Evolutionary conservation across 1,140 invertebrate genomes (phyloP).

Genomic region (Psilanteris sp.): DNA sequence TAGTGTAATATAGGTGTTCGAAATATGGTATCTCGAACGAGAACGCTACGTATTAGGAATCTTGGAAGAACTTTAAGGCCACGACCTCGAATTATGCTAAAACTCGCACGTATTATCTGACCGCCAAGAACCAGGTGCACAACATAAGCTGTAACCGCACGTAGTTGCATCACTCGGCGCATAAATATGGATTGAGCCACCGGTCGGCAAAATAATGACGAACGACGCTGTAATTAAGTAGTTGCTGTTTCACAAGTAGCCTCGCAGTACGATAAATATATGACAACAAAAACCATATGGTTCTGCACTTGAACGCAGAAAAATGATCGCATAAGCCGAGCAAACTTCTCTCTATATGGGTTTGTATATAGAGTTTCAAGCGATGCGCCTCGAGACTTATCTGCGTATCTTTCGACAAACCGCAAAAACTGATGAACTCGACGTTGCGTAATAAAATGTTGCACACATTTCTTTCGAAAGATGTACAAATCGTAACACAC

Average conservation of each 20-base stretch:
- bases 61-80: slow-evolving; percentile 59
- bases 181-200: slow-evolving; percentile 66
- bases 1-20: slow-evolving; percentile 27
- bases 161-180: slow-evolving; percentile 61
- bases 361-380: slow-evolving; percentile 17
- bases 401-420: slow-evolving; percentile 38
- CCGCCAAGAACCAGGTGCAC: slow-evolving; percentile 58
- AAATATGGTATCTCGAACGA: slow-evolving; percentile 46
- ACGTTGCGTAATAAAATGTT: slow-evolving; percentile 32
- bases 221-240: slow-evolving; percentile 68
- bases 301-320: slow-evolving; percentile 52
- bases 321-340: slow-evolving; percentile 46
- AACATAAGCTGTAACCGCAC: slow-evolving; percentile 52
- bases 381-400: slow-evolving; percentile 21
- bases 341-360: slow-evolving; percentile 27
- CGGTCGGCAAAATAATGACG: slow-evolving; percentile 65
- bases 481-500: slow-evolving; percentile 33
- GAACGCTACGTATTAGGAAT: slow-evolving; percentile 59
- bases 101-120: slow-evolving; percentile 59
- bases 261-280: slow-evolving; percentile 62
- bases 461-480: slow-evolving; percentile 35
- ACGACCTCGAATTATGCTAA: slow-evolving; percentile 62
- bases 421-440: slow-evolving; percentile 26
- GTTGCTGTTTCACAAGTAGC: slow-evolving; percentile 62
- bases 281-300: slow-evolving; percentile 64